Percentiles rank a stretch among this genome's conserved stretches.
These are phyloP conservation scores for Cephus pulcher DNA, from an alignment of 2,888 invertebrate species.

Conservation along the genomic window DNA sequence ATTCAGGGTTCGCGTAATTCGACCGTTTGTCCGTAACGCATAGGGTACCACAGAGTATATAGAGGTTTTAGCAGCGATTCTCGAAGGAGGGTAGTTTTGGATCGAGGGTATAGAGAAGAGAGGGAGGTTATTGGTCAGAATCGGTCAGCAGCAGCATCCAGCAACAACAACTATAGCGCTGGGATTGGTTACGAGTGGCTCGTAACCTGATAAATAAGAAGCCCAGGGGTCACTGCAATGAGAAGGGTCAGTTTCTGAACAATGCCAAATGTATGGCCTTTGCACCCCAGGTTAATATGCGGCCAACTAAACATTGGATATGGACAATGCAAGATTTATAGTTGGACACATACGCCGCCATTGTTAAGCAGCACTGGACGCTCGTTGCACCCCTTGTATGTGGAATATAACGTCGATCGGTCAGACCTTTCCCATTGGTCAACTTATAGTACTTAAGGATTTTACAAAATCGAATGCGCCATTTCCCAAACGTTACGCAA, in stretches of 20 bases:
- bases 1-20: constrained; percentile 22
- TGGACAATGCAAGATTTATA: constrained; percentile 65
- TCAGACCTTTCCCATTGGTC: not conserved
- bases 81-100: constrained; percentile 16
- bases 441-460: not conserved
- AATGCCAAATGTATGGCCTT: constrained; percentile 57
- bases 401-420: not conserved
- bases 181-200: constrained; percentile 36
- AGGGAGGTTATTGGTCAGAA: constrained; percentile 18
- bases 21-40: constrained; percentile 26
- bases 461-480: not conserved
- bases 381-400: not conserved
- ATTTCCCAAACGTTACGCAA: not conserved
- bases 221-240: constrained; percentile 51
- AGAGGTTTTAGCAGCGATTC: constrained; percentile 10
- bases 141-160: not conserved
- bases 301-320: constrained; percentile 63
- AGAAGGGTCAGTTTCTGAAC: constrained; percentile 58
- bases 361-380: constrained; percentile 1
- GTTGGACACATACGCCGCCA: constrained; percentile 46
- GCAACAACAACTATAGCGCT: constrained; percentile 3
- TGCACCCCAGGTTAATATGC: constrained; percentile 66
- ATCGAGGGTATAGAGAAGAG: constrained; percentile 2
- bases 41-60: not conserved
- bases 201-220: constrained; percentile 63